Percentiles rank a stretch among this genome's conserved stretches.
Conservation (phyloP, 2,797 vertebrate genomes). For the Diplodus puntazzo region DNA sequence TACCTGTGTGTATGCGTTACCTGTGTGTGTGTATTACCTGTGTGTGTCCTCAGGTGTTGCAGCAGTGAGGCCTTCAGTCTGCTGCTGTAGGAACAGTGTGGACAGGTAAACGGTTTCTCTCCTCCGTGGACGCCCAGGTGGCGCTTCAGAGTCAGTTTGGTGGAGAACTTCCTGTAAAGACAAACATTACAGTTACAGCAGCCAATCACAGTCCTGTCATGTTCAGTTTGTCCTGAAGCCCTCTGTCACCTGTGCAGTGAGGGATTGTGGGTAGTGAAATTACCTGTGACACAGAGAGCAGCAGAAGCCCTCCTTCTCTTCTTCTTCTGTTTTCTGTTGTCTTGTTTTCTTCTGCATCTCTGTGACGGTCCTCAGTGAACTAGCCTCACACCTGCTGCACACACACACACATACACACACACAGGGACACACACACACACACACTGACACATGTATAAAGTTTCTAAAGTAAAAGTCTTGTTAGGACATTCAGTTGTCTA, state of each 20-base stretch:
- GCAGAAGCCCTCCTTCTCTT: slow-evolving; percentile 59
- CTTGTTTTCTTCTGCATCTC: slow-evolving; percentile 39
- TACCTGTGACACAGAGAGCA: slow-evolving; percentile 81
- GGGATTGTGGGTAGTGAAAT: slow-evolving; percentile 35
- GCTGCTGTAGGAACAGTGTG: slow-evolving; percentile 76
- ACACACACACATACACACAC: not conserved
- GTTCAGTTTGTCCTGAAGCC: not conserved
- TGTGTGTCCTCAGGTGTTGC: slow-evolving; percentile 80
- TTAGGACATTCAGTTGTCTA: not conserved
- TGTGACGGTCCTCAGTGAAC: not conserved
- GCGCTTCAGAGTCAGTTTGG: slow-evolving; percentile 80
- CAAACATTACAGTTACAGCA: not conserved
- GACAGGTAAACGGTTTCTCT: slow-evolving; percentile 81
- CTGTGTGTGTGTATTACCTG: slow-evolving; percentile 70
- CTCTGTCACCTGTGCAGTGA: not conserved
- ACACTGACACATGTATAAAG: not conserved
- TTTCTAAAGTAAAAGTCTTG: no score
- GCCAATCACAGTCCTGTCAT: not conserved
- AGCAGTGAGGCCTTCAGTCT: slow-evolving; percentile 83
- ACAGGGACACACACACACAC: not conserved
- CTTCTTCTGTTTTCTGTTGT: slow-evolving; percentile 23
- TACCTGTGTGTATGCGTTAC: not conserved
- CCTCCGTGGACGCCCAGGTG: slow-evolving; percentile 80
- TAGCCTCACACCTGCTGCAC: not conserved
- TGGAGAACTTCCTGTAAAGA: slow-evolving; percentile 74